These are phyloP conservation scores for Carollia perspicillata DNA, from an alignment of 2,113 vertebrate genomes.

Conservation along the genomic window DNA sequence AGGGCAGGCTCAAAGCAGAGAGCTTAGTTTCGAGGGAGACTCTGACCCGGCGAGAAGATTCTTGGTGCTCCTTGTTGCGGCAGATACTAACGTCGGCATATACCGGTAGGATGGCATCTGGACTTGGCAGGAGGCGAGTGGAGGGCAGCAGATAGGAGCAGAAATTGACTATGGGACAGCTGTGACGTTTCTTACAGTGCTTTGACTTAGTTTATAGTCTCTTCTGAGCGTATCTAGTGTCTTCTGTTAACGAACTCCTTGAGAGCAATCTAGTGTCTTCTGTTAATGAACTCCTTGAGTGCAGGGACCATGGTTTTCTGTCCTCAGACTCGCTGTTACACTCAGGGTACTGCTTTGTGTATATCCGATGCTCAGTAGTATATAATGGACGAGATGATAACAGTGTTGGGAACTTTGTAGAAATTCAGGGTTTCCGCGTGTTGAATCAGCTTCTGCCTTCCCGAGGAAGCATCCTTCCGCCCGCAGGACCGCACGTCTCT, in stretches of 20 bases:
- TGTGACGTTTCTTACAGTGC: background rate
- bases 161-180: background rate
- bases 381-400: constrained; percentile 10
- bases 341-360: background rate
- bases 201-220: background rate
- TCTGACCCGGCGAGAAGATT: background rate
- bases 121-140: background rate
- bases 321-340: background rate
- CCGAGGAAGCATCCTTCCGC: background rate
- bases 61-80: background rate
- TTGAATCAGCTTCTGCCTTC: background rate
- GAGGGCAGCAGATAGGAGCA: background rate
- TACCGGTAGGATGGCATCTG: background rate
- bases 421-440: background rate
- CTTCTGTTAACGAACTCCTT: background rate
- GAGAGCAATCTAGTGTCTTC: too few relatives aligned
- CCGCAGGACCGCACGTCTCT: background rate
- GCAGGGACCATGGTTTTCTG: background rate
- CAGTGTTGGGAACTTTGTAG: background rate
- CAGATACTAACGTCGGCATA: background rate
- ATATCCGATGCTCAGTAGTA: background rate
- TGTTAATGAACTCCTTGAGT: background rate
- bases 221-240: background rate
- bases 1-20: background rate
- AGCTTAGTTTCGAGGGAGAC: background rate